Evolutionary conservation across 1,140 invertebrate genomes (phyloP).

Genomic region (Nasonia vitripennis): DNA sequence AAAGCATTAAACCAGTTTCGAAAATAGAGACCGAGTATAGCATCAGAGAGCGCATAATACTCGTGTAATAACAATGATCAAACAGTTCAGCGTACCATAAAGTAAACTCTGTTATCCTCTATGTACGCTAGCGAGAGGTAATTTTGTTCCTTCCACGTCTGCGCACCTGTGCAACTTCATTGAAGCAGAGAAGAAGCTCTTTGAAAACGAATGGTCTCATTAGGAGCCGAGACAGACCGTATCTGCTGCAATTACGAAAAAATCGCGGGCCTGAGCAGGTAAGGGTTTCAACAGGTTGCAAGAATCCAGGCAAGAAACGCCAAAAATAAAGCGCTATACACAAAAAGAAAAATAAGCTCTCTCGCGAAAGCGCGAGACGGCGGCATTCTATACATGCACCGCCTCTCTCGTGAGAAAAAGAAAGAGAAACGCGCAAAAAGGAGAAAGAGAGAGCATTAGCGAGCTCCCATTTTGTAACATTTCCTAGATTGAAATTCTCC

Average conservation of each 20-base stretch:
- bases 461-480: not conserved
- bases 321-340: not conserved
- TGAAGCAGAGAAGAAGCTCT: not conserved
- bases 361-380: too few species aligned
- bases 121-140: not conserved
- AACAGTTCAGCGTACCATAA: not conserved
- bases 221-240: not conserved
- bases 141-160: not conserved
- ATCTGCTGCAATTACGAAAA: not conserved
- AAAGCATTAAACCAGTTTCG: not conserved
- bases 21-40: not conserved
- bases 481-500: slow-evolving; percentile 25
- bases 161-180: not conserved
- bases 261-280: not conserved
- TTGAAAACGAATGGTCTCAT: not conserved
- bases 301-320: not conserved
- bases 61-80: not conserved
- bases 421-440: not conserved
- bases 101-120: not conserved
- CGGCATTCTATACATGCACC: not conserved
- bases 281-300: not conserved
- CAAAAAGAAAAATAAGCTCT: not conserved
- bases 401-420: not conserved
- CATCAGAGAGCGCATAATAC: not conserved
- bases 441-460: not conserved